Evolutionary conservation across 2,888 invertebrate species (phyloP).

Genomic region (Cheilosia pagana): DNA sequence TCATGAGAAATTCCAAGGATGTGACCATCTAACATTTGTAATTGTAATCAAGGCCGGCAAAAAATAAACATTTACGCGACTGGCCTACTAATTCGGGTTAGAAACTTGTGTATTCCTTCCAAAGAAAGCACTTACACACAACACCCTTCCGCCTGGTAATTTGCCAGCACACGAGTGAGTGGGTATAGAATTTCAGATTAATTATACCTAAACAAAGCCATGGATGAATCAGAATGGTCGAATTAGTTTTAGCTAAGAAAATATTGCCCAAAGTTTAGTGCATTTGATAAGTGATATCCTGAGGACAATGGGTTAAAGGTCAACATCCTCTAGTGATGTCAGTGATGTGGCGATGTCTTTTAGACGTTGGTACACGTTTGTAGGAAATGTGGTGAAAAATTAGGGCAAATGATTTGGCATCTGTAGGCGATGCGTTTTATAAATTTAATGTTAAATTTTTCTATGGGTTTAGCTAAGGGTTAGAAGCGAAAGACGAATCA

Average conservation of each 20-base stretch:
- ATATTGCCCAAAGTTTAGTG: neutral
- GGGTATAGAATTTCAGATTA: constrained; percentile 37
- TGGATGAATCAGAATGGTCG: constrained; percentile 6
- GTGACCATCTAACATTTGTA: constrained; percentile 14
- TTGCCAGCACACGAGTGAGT: neutral
- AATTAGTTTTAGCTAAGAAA: constrained; percentile 11
- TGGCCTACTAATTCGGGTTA: constrained; percentile 27
- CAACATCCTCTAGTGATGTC: neutral
- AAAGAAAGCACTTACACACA: constrained; percentile 3
- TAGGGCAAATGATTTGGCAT: no score
- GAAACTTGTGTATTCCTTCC: constrained; percentile 4
- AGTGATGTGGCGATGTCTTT: no score
- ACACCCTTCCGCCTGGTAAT: neutral
- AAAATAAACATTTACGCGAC: constrained; percentile 51
- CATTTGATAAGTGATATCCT: neutral
- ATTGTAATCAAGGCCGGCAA: constrained; percentile 31
- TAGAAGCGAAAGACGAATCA: no score
- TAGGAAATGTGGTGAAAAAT: no score
- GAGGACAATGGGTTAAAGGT: constrained; percentile 18
- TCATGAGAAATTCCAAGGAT: constrained; percentile 3
- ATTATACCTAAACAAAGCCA: constrained; percentile 8
- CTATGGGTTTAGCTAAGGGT: no score
- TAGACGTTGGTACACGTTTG: no score
- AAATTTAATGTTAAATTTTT: no score
- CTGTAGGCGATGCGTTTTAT: no score